Base-by-base conservation (phyloP, 2,888 invertebrate genomes). In the Deilephila porcellus region DNA sequence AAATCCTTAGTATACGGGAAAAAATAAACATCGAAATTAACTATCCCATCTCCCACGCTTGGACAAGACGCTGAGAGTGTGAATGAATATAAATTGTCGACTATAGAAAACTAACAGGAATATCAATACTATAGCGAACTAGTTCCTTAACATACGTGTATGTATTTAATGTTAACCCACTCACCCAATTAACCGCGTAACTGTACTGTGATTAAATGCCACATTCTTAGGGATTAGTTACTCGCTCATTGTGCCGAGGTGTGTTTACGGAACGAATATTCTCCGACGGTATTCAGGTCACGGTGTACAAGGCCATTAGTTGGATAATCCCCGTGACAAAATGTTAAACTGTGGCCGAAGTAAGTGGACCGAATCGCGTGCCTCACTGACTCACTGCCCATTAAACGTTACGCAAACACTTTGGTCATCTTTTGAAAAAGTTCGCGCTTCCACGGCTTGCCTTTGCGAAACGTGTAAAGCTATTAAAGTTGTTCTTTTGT, bases 231-330 rank as follows among this genome's bases (percentile, higher is more conserved):
- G 67, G 72, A 73, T 73, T 73, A 73, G 53, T 72, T 72, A 34
- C 72, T 73, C 75, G 76, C 78, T 75, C 73, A 80, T 76, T 76
- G 77, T 78, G 76, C 76, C 75, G 76, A 78, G 77, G 76, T 78
- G 76, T 87, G 87, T 88, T 88, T 86, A 83, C 87, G 84, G 86
- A 88, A 87, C 86, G 88, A 87, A 90, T 83, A 85, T 81, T 81
- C 78, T 77, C 73, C 56, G n/a, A 75, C 75, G 85, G 88, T 86
- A 91, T 91, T 89, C 80, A 81, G 90, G 89, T 80, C 88, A 81
- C 76, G 77, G 81, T 80, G 81, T 76, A 82, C 83, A 84, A 87
- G 88, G 89, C 85, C 85, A 82, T 83, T 77, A 71, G 77, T 77
- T 79, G 78, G 81, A 84, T 90, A 88, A 88, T 87, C 85, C 82